Evolutionary conservation across 2,888 invertebrate species (phyloP).

Genomic region (Eupithecia exiguata): DNA sequence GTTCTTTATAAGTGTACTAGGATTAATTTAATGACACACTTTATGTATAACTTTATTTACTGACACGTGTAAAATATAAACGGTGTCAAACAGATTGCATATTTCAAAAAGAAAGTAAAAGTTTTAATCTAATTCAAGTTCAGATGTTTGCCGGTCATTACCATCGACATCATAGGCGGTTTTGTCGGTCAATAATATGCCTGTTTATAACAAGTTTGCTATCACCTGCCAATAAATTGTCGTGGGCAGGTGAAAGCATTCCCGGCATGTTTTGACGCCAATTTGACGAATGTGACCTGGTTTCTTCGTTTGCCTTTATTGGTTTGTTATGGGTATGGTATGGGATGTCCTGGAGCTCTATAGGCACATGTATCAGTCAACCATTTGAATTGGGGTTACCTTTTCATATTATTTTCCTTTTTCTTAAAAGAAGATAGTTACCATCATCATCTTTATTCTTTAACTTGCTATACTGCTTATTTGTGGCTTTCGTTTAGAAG

Average conservation of each 20-base stretch:
- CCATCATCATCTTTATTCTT: too few relatives aligned
- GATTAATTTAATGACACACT: too few relatives aligned
- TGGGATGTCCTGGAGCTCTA: background rate
- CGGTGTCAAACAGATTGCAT: background rate
- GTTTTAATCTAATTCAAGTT: conserved; percentile 30
- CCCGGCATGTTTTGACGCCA: conserved; percentile 21
- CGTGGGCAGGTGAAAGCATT: conserved; percentile 37
- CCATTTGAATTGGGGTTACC: background rate
- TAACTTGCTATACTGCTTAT: too few relatives aligned
- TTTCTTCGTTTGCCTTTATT: background rate
- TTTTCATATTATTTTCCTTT: background rate
- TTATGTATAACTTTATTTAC: background rate
- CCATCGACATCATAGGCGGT: conserved; percentile 22
- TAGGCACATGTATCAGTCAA: background rate
- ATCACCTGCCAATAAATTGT: conserved; percentile 32
- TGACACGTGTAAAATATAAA: background rate
- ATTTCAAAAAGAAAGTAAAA: conserved; percentile 31
- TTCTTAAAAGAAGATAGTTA: too few relatives aligned
- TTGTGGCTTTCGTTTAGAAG: too few relatives aligned
- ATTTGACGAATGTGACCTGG: conserved; percentile 19
- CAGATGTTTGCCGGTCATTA: conserved; percentile 32
- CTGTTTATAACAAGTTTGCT: conserved; percentile 31
- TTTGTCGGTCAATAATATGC: conserved; percentile 34
- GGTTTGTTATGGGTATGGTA: background rate
- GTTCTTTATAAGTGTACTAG: too few relatives aligned